Evolutionary conservation across 2,888 invertebrate species (phyloP), one percentile per base, ranked within the genome.

Genomic region (Ichneumon xanthorius): DNA sequence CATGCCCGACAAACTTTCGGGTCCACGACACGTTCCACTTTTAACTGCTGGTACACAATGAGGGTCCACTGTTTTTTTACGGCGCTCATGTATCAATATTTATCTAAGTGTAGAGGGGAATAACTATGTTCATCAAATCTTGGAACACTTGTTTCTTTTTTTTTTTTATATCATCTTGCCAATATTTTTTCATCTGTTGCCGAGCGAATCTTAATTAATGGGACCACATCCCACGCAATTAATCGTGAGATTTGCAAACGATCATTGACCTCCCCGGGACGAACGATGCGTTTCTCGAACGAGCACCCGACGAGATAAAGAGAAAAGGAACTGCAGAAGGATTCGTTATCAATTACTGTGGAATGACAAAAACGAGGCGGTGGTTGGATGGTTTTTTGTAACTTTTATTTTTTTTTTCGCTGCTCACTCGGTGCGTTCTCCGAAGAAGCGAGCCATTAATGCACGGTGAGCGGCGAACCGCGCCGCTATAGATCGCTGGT

Each of bases 121-220:
- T 40, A 61, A 61, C 22, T 58, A 22, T 61, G 14, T 61, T 26
- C 26, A 16, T 19, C 19, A 7, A 55, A 7, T 55, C 19, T 55
- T 11, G 45, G 16, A 48, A 14, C 45, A 16, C 45, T 48, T 48
- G 4, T 16, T 48, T 48, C 4, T 48, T 48, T 48, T 22, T 22
- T 19, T 22, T 55, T 19, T 55, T 19, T 2, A 3, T 4, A 22
- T 55, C 7, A 9, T 30, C n/a, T 40, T 14, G 11, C 22, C 11
- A 19, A n/a, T 19, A 67, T 40, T 40, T 37, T 19, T 40, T n/a
- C 7, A 19, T 48, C 19, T 26, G 16, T 55, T 65, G 53, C 65
- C n/a, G 40, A 53, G 37, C 26, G 7, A 40, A 71, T 61, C 65
- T 73, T 65, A 72, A 80, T 73, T 73, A 73, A 80, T 58, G 67